Conservation (phyloP, 2,113 vertebrate genomes). For the Pagrus major region DNA sequence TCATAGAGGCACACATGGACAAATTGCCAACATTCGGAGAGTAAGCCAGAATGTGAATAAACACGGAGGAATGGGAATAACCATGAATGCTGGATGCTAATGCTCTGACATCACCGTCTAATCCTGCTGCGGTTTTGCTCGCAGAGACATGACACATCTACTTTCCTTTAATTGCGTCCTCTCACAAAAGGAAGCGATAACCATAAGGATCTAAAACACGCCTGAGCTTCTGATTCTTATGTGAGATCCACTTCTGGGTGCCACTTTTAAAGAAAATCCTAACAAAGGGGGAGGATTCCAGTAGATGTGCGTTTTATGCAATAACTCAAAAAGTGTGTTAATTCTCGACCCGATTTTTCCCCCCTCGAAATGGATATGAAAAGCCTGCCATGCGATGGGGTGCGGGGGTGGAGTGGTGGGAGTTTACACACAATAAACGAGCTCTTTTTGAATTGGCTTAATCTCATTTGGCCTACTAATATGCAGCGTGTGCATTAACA, state of each 20-base stretch:
- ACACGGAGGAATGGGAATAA: constrained; percentile 30
- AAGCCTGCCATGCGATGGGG: constrained; percentile 33
- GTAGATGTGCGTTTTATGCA: constrained; percentile 18
- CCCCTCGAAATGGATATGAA: constrained; percentile 49
- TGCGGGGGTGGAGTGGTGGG: constrained; percentile 38
- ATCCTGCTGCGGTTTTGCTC: constrained; percentile 24
- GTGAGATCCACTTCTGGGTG: background rate
- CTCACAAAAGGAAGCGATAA: background rate
- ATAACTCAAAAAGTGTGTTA: constrained; percentile 21
- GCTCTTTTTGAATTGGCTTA: constrained; percentile 63
- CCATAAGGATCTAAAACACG: background rate
- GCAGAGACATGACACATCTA: background rate
- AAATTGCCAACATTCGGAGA: constrained; percentile 39
- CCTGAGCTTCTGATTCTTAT: background rate
- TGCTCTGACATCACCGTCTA: constrained; percentile 34
- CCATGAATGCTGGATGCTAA: constrained; percentile 37
- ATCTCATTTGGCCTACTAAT: constrained; percentile 72
- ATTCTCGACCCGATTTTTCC: constrained; percentile 25
- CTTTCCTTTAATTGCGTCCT: background rate
- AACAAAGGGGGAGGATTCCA: background rate
- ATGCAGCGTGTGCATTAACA: constrained; percentile 28
- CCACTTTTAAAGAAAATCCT: constrained; percentile 6
- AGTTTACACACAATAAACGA: constrained; percentile 64
- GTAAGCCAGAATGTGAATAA: constrained; percentile 18
- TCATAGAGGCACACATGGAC: constrained; percentile 43